phyloP scores from a whole-genome alignment of 2,797 vertebrate genomes.

The Anabas testudineus region DNA sequence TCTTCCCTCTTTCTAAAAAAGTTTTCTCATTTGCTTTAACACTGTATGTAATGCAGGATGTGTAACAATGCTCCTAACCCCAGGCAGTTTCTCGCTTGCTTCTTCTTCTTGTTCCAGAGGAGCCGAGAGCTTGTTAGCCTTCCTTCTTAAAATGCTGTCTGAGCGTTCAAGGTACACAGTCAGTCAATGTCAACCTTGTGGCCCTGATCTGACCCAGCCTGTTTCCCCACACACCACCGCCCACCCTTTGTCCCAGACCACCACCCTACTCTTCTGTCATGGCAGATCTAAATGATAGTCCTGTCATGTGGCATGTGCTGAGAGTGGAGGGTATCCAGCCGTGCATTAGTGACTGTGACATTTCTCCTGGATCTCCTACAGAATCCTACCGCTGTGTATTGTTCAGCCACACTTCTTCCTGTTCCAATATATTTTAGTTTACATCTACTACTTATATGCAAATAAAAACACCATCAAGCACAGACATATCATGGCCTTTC shows the following conservation, averaged over 20 bases:
- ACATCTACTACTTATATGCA: background rate
- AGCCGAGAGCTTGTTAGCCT: conserved; percentile 85
- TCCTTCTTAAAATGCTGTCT: conserved; percentile 83
- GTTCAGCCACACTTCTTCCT: conserved; percentile 13
- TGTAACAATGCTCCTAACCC: conserved; percentile 67
- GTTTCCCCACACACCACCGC: conserved; percentile 24
- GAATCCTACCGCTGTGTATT: conserved; percentile 21
- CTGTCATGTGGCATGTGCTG: conserved; percentile 52
- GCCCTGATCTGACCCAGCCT: conserved; percentile 63
- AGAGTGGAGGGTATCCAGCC: conserved; percentile 55
- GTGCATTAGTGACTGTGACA: conserved; percentile 67
- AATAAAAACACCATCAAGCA: background rate
- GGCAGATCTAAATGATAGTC: conserved; percentile 38
- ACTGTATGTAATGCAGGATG: conserved; percentile 49
- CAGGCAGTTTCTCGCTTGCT: conserved; percentile 59
- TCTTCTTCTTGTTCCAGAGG: conserved; percentile 78
- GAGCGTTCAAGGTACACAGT: conserved; percentile 83
- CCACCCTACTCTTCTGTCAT: conserved; percentile 30
- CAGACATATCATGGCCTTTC: background rate
- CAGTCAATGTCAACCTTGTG: conserved; percentile 62
- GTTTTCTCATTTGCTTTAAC: conserved; percentile 65
- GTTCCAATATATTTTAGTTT: background rate
- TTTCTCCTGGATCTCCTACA: conserved; percentile 60
- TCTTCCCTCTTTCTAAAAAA: conserved; percentile 44
- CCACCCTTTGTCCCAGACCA: conserved; percentile 37